Conservation (phyloP, 2,888 invertebrate genomes). For the Neoascia interrupta region DNA sequence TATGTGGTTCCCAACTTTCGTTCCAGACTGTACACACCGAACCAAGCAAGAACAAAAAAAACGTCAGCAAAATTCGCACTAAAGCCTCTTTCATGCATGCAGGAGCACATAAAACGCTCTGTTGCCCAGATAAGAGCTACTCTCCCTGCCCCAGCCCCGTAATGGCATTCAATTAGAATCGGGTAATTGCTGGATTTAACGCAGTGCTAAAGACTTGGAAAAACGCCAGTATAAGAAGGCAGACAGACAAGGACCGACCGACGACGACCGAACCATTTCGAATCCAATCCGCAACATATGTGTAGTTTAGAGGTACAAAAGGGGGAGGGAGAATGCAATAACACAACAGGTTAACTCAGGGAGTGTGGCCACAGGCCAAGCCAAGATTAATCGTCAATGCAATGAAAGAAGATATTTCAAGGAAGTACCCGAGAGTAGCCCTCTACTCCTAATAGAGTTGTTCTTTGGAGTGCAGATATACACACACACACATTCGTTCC, state of each 20-base stretch:
- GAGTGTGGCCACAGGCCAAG: constrained; percentile 12
- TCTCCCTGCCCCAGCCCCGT: constrained; percentile 35
- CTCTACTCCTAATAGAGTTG: constrained; percentile 60
- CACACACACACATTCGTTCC: constrained; percentile 4
- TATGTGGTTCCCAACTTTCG: constrained; percentile 17
- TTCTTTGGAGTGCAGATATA: constrained; percentile 31
- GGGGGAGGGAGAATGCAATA: constrained; percentile 48
- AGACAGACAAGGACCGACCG: neutral
- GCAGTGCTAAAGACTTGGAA: constrained; percentile 68
- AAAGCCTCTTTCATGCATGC: constrained; percentile 60
- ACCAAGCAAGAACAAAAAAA: neutral
- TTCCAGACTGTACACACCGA: constrained; percentile 20
- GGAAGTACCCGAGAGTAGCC: constrained; percentile 40
- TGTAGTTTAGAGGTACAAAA: constrained; percentile 12
- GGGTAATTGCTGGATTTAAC: constrained; percentile 68
- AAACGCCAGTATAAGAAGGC: constrained; percentile 55
- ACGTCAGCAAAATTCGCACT: constrained; percentile 18
- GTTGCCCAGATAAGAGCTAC: constrained; percentile 59
- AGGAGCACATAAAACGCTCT: constrained; percentile 67
- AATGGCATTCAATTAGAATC: constrained; percentile 70
- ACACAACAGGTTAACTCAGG: constrained; percentile 52
- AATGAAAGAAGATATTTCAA: constrained; percentile 55
- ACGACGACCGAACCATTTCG: neutral
- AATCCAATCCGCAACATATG: neutral
- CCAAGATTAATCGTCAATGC: constrained; percentile 61